These are phyloP conservation scores for Phycodurus eques DNA, from an alignment of 2,113 vertebrate species.

Conservation along the genomic window DNA sequence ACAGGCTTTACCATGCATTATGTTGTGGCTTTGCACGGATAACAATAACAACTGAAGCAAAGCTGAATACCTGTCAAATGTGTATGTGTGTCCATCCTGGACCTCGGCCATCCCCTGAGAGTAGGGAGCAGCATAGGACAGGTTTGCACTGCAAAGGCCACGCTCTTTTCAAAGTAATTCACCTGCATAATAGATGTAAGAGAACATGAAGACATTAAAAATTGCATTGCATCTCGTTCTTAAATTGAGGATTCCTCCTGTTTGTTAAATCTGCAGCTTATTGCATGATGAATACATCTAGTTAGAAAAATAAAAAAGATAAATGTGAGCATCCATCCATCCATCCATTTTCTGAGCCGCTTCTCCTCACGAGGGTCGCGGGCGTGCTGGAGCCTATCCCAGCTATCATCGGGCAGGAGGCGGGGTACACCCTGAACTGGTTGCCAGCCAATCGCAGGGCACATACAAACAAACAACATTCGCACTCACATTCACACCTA, in stretches of 20 bases:
- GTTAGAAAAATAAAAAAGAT: slow-evolving; percentile 1
- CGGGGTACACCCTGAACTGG: no score
- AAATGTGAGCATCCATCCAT: slow-evolving; percentile 14
- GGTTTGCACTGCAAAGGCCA: slow-evolving; percentile 52
- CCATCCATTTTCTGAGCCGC: no score
- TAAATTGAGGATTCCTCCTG: background rate
- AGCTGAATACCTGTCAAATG: slow-evolving; percentile 70
- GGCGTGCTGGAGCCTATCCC: no score
- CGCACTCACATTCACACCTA: no score
- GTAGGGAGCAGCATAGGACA: slow-evolving; percentile 68
- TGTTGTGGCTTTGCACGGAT: background rate
- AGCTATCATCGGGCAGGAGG: no score
- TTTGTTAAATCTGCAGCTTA: slow-evolving; percentile 1
- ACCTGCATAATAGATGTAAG: slow-evolving; percentile 58
- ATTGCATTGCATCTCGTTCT: background rate
- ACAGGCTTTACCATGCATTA: background rate
- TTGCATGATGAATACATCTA: background rate
- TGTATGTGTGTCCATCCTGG: slow-evolving; percentile 78
- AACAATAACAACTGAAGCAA: background rate
- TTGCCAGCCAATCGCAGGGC: no score
- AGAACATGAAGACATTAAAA: background rate
- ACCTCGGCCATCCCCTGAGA: slow-evolving; percentile 82
- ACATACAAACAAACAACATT: no score
- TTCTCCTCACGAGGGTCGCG: no score
- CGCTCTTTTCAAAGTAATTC: slow-evolving; percentile 72